Evolutionary conservation across 2,888 invertebrate genomes (phyloP).

Genomic region (Drosophila pseudotalamancana): DNA sequence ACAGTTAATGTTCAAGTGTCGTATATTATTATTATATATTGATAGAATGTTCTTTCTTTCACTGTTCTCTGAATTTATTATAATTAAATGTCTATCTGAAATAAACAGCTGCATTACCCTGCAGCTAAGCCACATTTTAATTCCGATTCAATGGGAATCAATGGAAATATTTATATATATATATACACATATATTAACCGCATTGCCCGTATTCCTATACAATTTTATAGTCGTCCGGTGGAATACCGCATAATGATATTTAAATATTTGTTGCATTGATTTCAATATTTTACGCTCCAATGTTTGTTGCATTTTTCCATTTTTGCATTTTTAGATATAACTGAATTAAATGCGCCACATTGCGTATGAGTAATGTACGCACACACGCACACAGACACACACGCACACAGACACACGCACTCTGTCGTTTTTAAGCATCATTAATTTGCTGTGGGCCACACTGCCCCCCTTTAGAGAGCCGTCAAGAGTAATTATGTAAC

Average conservation of each 20-base stretch:
- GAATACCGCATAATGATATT: constrained; percentile 29
- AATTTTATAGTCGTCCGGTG: constrained; percentile 2
- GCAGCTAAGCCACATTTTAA: not conserved
- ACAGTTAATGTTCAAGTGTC: too few relatives aligned
- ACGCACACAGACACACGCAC: constrained; percentile 1
- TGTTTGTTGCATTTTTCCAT: constrained; percentile 34
- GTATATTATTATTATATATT: too few relatives aligned
- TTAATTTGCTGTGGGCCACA: constrained; percentile 61
- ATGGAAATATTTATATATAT: not conserved
- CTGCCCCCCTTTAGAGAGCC: not conserved
- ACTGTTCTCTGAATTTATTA: not conserved
- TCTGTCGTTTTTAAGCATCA: constrained; percentile 62
- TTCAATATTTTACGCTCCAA: constrained; percentile 39
- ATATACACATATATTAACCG: not conserved
- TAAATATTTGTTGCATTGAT: constrained; percentile 28
- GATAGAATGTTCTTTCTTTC: too few relatives aligned
- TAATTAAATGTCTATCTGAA: not conserved
- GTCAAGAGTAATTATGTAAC: constrained; percentile 67
- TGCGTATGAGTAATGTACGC: constrained; percentile 68
- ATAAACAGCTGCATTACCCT: not conserved
- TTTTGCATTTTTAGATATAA: constrained; percentile 40
- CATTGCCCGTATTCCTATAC: constrained; percentile 3
- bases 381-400: constrained; percentile 1
- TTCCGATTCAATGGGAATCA: not conserved
- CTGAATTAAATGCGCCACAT: constrained; percentile 58